phyloP scores from a whole-genome alignment of 2,888 invertebrate species.

The Diaphora mendica region DNA sequence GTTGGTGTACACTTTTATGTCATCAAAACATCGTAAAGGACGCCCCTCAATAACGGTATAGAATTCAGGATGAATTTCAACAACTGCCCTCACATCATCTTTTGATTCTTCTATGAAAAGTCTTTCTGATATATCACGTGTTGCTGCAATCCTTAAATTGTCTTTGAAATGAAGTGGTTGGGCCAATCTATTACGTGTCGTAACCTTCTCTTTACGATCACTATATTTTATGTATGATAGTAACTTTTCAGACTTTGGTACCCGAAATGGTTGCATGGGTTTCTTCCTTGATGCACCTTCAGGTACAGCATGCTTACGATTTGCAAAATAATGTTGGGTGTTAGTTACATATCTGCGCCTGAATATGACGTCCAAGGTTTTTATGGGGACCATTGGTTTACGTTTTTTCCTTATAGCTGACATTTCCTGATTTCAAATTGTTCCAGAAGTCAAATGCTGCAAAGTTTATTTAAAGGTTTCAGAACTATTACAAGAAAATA shows the following conservation, averaged over 20 bases:
- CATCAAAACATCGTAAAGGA: constrained; percentile 86
- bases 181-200: constrained; percentile 59
- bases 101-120: constrained; percentile 86
- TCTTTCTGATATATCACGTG: constrained; percentile 84
- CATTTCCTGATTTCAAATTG: constrained; percentile 49
- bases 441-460: neutral
- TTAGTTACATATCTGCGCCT: constrained; percentile 79
- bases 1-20: constrained; percentile 85
- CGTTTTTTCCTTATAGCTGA: constrained; percentile 70
- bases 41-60: constrained; percentile 88
- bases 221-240: constrained; percentile 81
- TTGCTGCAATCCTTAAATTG: constrained; percentile 76
- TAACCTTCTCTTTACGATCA: constrained; percentile 74
- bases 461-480: neutral
- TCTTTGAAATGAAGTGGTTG: constrained; percentile 76
- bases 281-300: constrained; percentile 54
- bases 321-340: constrained; percentile 80
- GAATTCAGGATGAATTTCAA: constrained; percentile 89
- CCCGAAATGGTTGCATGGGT: constrained; percentile 66
- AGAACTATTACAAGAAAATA: constrained; percentile 5
- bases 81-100: constrained; percentile 85
- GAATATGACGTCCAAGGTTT: constrained; percentile 80
- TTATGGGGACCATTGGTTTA: constrained; percentile 77
- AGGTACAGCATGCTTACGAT: constrained; percentile 70
- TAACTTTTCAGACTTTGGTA: constrained; percentile 78